Base-by-base conservation (phyloP, 2,113 vertebrate species). In the Cryptotis parvus region DNA sequence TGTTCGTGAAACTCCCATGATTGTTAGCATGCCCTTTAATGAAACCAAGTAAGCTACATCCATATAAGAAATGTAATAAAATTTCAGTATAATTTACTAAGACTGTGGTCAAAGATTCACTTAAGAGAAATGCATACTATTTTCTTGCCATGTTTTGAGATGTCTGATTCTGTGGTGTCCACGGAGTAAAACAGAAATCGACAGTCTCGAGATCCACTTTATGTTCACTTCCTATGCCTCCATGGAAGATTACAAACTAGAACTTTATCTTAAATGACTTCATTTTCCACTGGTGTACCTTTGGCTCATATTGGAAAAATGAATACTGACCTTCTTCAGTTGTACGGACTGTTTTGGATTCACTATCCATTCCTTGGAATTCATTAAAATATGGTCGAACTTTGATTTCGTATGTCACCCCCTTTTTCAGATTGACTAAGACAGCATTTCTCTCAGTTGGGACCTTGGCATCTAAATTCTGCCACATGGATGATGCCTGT, bases 301-400 rank as follows among this genome's bases (percentile, higher is more conserved):
- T n/a, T 58, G 33, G 12, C 58, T 79, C 29, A 39, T 29, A n/a
- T 29, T 77, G 16, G 41, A 86, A 66, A 66, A 66, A 6, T 35
- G 26, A 63, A 93, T 31, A 97, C 98, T 97, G 96, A 99, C 99
- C 99, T 99, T 99, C 99, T 84, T 99, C 99, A 0, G 98, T 98
- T 35, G 99, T 99, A 76, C 99, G 98, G 3, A 98, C 98, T 1
- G 98, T 98, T 97, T 99, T 99, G 52, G 99, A 98, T 93, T 99
- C 99, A 72, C 99, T 99, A 97, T 99, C 99, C 98, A 99, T 99
- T 90, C 99, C 99, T 93, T 99, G 99, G 97, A 99, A 99, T 82
- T 99, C 99, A 82, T 99, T 99, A 97, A 99, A 99, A 92, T 99
- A 99, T 1, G 99, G 99, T 3, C 99, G 98, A 24, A 99, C 99